Evolutionary conservation across 2,888 invertebrate genomes (phyloP).

Genomic region (Platycheirus rosarum): DNA sequence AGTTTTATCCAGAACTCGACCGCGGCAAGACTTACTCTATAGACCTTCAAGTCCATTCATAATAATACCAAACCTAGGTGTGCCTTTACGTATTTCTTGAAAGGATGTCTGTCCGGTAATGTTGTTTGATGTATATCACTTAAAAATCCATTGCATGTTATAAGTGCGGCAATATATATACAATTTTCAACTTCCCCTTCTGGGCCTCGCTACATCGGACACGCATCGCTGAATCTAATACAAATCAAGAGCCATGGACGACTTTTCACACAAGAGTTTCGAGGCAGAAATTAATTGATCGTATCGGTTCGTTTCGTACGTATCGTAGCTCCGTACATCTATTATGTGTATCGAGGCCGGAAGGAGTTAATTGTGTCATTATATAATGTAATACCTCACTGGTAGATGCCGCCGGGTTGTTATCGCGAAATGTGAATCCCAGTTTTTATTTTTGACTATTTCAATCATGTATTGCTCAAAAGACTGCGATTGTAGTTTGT

Average conservation of each 20-base stretch:
- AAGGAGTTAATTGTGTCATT: conserved; percentile 59
- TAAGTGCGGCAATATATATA: conserved; percentile 20
- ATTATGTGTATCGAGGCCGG: conserved; percentile 49
- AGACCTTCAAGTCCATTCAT: conserved; percentile 35
- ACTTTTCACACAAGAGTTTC: conserved; percentile 50
- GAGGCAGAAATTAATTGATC: conserved; percentile 67
- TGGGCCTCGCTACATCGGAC: conserved; percentile 13
- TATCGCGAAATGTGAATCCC: conserved; percentile 60
- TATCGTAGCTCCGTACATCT: not conserved
- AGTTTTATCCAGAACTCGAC: conserved; percentile 75
- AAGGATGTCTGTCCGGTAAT: conserved; percentile 47
- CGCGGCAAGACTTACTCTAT: conserved; percentile 72
- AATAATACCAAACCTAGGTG: not conserved
- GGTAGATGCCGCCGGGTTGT: conserved; percentile 33
- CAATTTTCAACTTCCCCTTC: conserved; percentile 27
- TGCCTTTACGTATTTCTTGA: not conserved
- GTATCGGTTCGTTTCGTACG: conserved; percentile 40
- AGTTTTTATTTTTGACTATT: conserved; percentile 23
- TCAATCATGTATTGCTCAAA: conserved; percentile 86
- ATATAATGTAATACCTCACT: conserved; percentile 42
- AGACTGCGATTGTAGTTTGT: conserved; percentile 89
- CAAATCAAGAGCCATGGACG: conserved; percentile 53
- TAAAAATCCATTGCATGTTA: conserved; percentile 18
- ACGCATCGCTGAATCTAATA: conserved; percentile 47
- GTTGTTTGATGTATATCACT: conserved; percentile 4